Evolutionary conservation across 2,113 vertebrate genomes (phyloP).

Genomic region (Artemisiospiza belli): DNA sequence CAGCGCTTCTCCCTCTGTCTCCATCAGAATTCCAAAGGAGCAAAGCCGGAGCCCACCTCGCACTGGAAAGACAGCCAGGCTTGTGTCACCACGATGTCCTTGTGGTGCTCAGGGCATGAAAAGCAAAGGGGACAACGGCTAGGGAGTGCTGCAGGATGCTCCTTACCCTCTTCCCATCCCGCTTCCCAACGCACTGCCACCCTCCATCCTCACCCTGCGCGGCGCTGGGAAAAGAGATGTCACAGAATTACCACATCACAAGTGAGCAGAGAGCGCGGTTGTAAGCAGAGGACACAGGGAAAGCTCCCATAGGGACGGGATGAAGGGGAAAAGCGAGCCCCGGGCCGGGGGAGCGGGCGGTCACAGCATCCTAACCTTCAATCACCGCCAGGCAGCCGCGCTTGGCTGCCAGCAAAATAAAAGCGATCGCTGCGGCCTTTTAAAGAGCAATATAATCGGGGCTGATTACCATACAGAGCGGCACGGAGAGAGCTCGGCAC

Average conservation of each 20-base stretch:
- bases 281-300: accelerated
- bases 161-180: neutral
- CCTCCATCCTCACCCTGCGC: neutral
- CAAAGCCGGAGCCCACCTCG: neutral
- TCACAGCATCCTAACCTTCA: slow-evolving; percentile 41
- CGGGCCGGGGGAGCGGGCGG: neutral
- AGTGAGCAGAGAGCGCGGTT: neutral
- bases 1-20: neutral
- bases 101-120: neutral
- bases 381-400: slow-evolving; percentile 21
- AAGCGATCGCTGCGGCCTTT: slow-evolving; percentile 15
- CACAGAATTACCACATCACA: neutral
- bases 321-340: neutral
- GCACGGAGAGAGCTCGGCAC: neutral
- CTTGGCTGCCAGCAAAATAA: slow-evolving; percentile 9
- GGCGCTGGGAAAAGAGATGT: neutral
- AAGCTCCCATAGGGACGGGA: neutral
- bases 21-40: neutral
- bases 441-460: slow-evolving; percentile 43
- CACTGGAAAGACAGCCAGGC: neutral
- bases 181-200: accelerated
- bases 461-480: slow-evolving; percentile 34
- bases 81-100: neutral
- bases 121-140: neutral
- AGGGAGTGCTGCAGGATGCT: neutral